phyloP scores from a whole-genome alignment of 2,888 invertebrate species.

The Orthosia gracilis region DNA sequence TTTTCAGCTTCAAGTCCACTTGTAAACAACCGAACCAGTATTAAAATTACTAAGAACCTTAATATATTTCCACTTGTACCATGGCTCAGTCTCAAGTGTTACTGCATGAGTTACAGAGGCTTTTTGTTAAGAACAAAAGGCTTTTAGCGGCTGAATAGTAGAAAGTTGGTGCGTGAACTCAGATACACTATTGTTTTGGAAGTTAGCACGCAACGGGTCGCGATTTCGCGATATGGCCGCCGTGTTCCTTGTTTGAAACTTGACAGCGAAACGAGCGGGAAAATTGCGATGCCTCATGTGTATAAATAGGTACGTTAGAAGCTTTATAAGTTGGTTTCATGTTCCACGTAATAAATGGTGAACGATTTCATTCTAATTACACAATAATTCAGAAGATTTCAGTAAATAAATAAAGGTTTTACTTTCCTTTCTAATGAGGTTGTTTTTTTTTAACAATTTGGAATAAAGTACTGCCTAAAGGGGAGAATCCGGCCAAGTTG shows the following conservation, averaged over 20 bases:
- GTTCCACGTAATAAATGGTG: neutral
- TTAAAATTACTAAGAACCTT: neutral
- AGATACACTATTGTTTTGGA: conserved; percentile 72
- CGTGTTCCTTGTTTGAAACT: conserved; percentile 58
- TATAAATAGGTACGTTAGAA: conserved; percentile 6
- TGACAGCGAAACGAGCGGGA: conserved; percentile 54
- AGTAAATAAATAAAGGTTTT: conserved; percentile 22
- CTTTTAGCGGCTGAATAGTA: conserved; percentile 76
- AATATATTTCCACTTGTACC: conserved; percentile 61
- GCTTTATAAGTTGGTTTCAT: conserved; percentile 1
- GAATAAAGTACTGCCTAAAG: conserved; percentile 36
- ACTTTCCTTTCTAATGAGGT: conserved; percentile 32
- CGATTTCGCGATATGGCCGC: conserved; percentile 55
- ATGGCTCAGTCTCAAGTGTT: conserved; percentile 72
- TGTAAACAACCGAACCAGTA: neutral
- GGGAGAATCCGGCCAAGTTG: conserved; percentile 31
- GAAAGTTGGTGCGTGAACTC: conserved; percentile 76
- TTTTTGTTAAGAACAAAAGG: conserved; percentile 83
- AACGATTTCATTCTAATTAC: conserved; percentile 17
- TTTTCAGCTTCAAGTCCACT: neutral
- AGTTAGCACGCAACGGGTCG: conserved; percentile 62
- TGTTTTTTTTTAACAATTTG: conserved; percentile 46
- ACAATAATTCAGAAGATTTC: conserved; percentile 21
- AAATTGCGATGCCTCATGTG: conserved; percentile 42
- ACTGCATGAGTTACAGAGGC: conserved; percentile 81